Conservation (phyloP, 1,140 invertebrate species). For the Dolichoris vasculosae region DNA sequence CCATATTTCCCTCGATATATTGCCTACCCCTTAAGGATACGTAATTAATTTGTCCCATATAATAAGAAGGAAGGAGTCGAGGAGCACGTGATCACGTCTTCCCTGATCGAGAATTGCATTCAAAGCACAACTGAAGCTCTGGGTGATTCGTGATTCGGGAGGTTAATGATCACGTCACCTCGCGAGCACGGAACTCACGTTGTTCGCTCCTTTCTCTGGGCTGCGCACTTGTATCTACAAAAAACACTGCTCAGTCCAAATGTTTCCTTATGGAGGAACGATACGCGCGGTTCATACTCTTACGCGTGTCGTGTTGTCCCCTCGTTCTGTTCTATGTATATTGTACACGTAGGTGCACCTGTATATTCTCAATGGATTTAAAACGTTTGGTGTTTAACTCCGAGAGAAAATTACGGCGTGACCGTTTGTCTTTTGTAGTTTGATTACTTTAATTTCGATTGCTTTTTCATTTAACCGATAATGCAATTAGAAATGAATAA, state of each 20-base stretch:
- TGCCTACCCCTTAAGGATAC: background rate
- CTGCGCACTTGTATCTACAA: background rate
- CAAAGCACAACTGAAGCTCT: slow-evolving; percentile 24
- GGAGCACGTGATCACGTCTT: slow-evolving; percentile 9
- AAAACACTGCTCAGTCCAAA: slow-evolving; percentile 4
- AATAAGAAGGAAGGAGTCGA: slow-evolving; percentile 12
- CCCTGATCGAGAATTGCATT: background rate
- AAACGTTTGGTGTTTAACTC: background rate
- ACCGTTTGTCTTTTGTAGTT: background rate
- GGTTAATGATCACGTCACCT: slow-evolving; percentile 35
- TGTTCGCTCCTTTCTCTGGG: slow-evolving; percentile 24
- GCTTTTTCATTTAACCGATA: background rate
- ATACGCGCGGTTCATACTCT: background rate
- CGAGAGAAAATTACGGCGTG: background rate
- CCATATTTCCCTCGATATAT: background rate
- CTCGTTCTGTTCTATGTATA: background rate
- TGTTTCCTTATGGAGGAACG: background rate
- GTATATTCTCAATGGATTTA: background rate
- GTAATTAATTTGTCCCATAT: slow-evolving; percentile 37
- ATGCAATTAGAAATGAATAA: background rate
- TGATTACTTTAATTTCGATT: background rate
- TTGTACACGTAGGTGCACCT: too few relatives aligned
- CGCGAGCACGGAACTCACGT: slow-evolving; percentile 43
- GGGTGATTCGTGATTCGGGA: slow-evolving; percentile 42
- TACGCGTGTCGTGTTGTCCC: background rate